Evolutionary conservation across 1,140 invertebrate genomes (phyloP).

Genomic region (Theocolax elegans): DNA sequence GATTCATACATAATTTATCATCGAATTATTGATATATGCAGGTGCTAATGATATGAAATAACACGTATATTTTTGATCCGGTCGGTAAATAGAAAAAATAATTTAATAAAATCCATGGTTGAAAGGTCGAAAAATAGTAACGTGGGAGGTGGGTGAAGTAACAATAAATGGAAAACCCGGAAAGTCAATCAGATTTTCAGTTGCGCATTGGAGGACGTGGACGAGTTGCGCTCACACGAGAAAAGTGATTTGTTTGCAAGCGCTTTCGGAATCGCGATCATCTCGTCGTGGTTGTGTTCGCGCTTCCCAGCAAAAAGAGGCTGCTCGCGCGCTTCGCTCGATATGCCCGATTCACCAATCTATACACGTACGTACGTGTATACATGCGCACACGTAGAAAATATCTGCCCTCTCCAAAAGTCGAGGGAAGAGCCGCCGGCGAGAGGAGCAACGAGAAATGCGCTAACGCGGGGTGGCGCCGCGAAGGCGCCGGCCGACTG

Average conservation of each 20-base stretch:
- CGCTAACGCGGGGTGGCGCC: conserved; percentile 25
- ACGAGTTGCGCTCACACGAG: not conserved
- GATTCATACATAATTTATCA: too few relatives aligned
- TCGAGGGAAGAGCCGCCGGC: conserved; percentile 26
- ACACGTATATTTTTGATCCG: too few relatives aligned
- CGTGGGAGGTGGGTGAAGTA: too few relatives aligned
- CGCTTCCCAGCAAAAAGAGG: conserved; percentile 3
- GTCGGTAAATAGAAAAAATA: too few relatives aligned
- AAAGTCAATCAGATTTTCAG: too few relatives aligned
- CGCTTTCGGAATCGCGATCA: conserved; percentile 4
- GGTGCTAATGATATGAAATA: too few relatives aligned
- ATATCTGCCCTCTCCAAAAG: not conserved
- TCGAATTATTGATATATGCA: too few relatives aligned
- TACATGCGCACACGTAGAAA: not conserved
- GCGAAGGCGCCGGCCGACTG: conserved; percentile 32
- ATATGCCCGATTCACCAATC: conserved; percentile 39
- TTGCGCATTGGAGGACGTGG: too few relatives aligned
- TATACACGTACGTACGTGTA: conserved; percentile 29
- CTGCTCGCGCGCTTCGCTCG: conserved; percentile 31
- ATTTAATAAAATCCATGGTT: too few relatives aligned
- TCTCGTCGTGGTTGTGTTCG: not conserved
- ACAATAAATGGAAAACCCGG: too few relatives aligned
- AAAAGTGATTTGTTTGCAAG: conserved; percentile 28
- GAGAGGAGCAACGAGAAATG: conserved; percentile 15
- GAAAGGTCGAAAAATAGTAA: too few relatives aligned